Evolutionary conservation across 2,113 vertebrate species (phyloP).

Genomic region (Chrysochloris asiatica): DNA sequence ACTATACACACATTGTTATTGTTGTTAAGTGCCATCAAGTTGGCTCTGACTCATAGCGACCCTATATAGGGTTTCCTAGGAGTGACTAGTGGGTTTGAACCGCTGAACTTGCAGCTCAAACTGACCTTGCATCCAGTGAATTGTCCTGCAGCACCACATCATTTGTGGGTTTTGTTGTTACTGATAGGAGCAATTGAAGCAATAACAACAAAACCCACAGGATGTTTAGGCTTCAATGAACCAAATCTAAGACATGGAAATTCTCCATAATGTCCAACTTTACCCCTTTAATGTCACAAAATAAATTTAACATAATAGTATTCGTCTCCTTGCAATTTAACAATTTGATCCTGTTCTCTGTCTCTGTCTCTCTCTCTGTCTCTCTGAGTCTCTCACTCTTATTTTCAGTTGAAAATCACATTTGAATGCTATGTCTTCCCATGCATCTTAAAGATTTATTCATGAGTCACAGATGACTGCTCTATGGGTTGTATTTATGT

Average conservation of each 20-base stretch:
- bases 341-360: constrained; percentile 44
- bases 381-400: neutral
- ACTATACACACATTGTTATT: neutral
- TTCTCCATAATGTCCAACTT: neutral
- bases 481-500: constrained; percentile 76
- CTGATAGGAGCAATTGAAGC: neutral
- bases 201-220: neutral
- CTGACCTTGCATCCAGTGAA: too few relatives aligned
- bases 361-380: neutral
- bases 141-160: too few relatives aligned
- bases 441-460: constrained; percentile 81
- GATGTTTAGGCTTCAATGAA: neutral
- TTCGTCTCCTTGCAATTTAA: constrained; percentile 8
- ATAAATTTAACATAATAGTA: constrained; percentile 61
- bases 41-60: too few relatives aligned
- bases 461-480: constrained; percentile 80
- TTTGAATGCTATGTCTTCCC: constrained; percentile 78
- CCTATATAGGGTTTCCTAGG: too few relatives aligned
- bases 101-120: too few relatives aligned
- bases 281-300: neutral
- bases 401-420: constrained; percentile 76
- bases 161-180: too few relatives aligned
- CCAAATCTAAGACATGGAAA: neutral
- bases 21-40: too few relatives aligned
- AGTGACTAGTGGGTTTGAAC: too few relatives aligned